Conservation (phyloP, 1,140 invertebrate genomes). For the Ericerus pela region DNA sequence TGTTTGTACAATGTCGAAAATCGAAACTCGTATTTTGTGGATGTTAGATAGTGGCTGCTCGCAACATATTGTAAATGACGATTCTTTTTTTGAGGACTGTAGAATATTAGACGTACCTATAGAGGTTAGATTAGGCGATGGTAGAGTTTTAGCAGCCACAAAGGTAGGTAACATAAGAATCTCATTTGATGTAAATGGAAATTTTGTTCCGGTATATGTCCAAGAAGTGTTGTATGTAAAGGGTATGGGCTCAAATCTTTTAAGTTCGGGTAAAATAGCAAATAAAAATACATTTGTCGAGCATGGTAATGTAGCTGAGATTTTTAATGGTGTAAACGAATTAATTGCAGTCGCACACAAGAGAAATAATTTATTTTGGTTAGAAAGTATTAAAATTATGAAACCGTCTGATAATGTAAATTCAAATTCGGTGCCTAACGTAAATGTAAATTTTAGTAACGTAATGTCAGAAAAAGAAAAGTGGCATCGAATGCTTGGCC, state of each 20-base stretch:
- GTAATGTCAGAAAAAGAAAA: background rate
- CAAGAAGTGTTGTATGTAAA: constrained; percentile 18
- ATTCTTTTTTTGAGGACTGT: constrained; percentile 15
- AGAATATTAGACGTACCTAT: constrained; percentile 18
- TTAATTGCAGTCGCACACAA: too few species aligned
- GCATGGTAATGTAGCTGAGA: constrained; percentile 5
- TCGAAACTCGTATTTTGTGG: too few species aligned
- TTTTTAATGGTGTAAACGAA: too few species aligned
- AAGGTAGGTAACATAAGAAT: constrained; percentile 19
- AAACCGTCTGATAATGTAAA: background rate
- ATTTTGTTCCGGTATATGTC: constrained; percentile 15
- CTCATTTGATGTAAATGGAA: constrained; percentile 16
- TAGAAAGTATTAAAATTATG: constrained; percentile 12
- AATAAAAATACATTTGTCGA: constrained; percentile 17
- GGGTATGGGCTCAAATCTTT: constrained; percentile 16
- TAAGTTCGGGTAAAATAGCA: constrained; percentile 16
- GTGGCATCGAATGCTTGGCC: constrained; percentile 18
- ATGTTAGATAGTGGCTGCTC: constrained; percentile 24
- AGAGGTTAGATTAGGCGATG: constrained; percentile 20
- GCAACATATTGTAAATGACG: constrained; percentile 20
- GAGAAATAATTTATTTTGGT: too few species aligned
- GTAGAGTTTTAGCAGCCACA: constrained; percentile 14
- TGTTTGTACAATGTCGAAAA: too few species aligned
- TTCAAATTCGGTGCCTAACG: background rate
- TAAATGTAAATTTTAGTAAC: background rate